phyloP scores from a whole-genome alignment of 2,113 vertebrate species.

The Terrapene triunguis region DNA sequence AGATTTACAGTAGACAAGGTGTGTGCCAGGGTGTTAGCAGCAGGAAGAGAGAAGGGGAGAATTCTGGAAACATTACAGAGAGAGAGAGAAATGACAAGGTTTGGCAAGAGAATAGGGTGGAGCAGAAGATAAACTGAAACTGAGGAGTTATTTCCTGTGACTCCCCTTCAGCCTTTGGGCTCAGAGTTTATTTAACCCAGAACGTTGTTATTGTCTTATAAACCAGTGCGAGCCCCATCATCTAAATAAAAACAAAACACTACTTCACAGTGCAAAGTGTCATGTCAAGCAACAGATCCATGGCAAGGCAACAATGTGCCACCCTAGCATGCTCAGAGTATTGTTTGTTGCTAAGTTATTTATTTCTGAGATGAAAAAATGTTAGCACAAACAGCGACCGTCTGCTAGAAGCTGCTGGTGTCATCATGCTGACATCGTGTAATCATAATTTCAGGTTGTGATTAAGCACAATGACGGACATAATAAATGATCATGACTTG shows the following conservation, averaged over 20 bases:
- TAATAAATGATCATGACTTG: constrained; percentile 40
- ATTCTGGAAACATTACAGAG: not conserved
- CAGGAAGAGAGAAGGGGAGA: constrained; percentile 4
- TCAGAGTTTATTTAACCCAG: constrained; percentile 70
- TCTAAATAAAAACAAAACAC: constrained; percentile 42
- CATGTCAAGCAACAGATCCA: not conserved
- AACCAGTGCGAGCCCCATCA: constrained; percentile 28
- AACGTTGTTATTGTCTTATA: constrained; percentile 44
- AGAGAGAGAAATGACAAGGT: constrained; percentile 43
- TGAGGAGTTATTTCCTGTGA: constrained; percentile 72
- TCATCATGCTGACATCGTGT: constrained; percentile 47
- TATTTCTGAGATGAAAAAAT: constrained; percentile 45
- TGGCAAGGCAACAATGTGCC: not conserved
- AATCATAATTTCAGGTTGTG: constrained; percentile 64
- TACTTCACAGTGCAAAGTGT: constrained; percentile 10
- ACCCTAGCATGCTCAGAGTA: not conserved
- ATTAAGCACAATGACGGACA: constrained; percentile 47
- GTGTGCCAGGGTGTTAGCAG: not conserved
- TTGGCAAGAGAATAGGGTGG: constrained; percentile 63
- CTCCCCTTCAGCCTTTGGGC: constrained; percentile 47
- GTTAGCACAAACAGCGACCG: not conserved
- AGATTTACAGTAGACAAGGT: not conserved
- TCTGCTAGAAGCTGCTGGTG: not conserved
- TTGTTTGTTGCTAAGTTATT: constrained; percentile 55
- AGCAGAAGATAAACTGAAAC: constrained; percentile 61